phyloP scores from a whole-genome alignment of 2,113 vertebrate genomes.

The Rhabdomys dilectus region DNA sequence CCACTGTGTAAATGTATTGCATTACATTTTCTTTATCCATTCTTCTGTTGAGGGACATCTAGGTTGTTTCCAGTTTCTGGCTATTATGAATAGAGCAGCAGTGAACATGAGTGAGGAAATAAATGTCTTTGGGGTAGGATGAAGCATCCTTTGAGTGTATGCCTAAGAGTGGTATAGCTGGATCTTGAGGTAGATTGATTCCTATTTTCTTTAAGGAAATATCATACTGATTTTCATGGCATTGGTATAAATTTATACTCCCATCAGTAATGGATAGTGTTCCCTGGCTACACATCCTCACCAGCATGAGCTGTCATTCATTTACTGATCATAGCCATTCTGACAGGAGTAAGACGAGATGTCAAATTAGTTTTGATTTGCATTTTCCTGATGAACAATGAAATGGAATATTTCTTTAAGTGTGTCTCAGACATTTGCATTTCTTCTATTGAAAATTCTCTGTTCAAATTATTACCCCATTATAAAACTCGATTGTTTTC shows the following conservation, averaged over 20 bases:
- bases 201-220: background rate
- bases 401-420: background rate
- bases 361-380: background rate
- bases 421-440: background rate
- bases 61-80: background rate
- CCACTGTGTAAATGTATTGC: background rate
- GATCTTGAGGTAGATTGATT: background rate
- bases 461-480: background rate
- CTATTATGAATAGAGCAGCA: background rate
- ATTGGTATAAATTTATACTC: too few relatives aligned
- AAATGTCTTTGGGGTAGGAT: background rate
- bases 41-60: background rate
- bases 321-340: background rate
- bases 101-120: background rate
- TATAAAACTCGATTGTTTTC: background rate
- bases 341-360: background rate
- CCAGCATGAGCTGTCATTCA: background rate
- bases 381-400: background rate
- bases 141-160: background rate
- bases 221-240: background rate
- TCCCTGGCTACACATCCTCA: background rate
- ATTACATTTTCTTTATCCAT: background rate
- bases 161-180: background rate
- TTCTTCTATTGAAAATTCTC: background rate
- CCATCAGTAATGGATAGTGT: background rate